Evolutionary conservation across 64 coral and sea anemone genomes (phyloP), one percentile per base, ranked within the genome.

Genomic region (Catalaphyllia jardinei): DNA sequence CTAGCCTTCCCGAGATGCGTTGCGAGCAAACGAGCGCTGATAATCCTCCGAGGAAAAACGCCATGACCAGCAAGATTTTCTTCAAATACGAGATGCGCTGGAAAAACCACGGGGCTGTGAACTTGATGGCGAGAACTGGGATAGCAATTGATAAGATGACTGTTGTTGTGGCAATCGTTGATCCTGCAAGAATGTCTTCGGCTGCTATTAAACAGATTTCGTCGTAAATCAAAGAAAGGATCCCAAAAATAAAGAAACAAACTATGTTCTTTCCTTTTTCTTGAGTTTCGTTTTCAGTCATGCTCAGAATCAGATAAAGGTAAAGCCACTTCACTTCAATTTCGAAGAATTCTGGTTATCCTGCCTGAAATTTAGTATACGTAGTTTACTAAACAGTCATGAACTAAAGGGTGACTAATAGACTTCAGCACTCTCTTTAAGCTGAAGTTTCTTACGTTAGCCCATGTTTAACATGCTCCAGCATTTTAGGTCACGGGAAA

Each of bases 181-280:
- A 86, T 28, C 79, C 87, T 54, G 92, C 78, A 19, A 94, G 46
- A 73, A 94, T 81, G 78, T 94, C 92, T 50, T 94, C 87, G 4
- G 92, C 87, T 39, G 92, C 71, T 19, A 87, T 86, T 9, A 92
- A 60, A 29, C 65, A 76, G 3, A 92, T 87, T 80, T 92, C 90
- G 38, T 92, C 90, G 46, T 92, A 92, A 20, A 92, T 71, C 29
- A 92, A 54, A 5, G 90, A 78, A 14, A 92, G 38, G n/a, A 92
- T 50, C 0, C 90, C 90, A 51, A 92, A 91, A 50, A 87, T 39
- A 20, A 92, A 92, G 61, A 92, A 92, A 5, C 82, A 87, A 4
- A 92, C 8, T 0, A 92, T 86, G 31, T 75, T 86, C 60, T 54
- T 83, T 29, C 63, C 62, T 0, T 85, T 85, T 85, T 85, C 81